These are phyloP conservation scores for Pammene aurita DNA, from an alignment of 2,888 invertebrate genomes.

Conservation along the genomic window DNA sequence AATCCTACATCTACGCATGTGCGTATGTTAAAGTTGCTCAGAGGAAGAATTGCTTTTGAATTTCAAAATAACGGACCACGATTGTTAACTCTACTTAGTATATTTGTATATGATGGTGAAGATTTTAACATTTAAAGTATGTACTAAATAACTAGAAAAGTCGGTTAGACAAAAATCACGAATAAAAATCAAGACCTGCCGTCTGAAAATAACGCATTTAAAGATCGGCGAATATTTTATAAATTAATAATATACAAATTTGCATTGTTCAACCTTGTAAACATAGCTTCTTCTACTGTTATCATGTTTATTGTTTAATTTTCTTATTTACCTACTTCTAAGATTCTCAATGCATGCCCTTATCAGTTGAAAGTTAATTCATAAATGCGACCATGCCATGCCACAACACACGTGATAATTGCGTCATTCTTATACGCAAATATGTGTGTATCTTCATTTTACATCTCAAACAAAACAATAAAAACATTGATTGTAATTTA, in stretches of 20 bases:
- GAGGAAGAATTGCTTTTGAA: no score
- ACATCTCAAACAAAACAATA: neutral
- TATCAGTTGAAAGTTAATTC: slow-evolving; percentile 47
- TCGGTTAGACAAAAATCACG: no score
- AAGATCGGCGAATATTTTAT: no score
- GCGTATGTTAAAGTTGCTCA: neutral
- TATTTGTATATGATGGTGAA: no score
- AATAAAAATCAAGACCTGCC: no score
- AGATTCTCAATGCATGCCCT: slow-evolving; percentile 47
- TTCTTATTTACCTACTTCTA: slow-evolving; percentile 55
- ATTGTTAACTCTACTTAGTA: no score
- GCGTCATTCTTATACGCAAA: slow-evolving; percentile 39
- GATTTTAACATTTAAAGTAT: no score
- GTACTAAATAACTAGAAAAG: no score
- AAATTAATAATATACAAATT: no score
- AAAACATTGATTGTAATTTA: no score
- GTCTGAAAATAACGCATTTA: no score
- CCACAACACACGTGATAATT: slow-evolving; percentile 51
- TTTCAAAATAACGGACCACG: no score
- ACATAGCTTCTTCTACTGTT: slow-evolving; percentile 56
- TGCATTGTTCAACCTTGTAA: slow-evolving; percentile 41
- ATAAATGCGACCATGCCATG: slow-evolving; percentile 49
- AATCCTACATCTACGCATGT: slow-evolving; percentile 12
- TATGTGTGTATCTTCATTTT: neutral
- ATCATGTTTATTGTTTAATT: slow-evolving; percentile 61